A percentile compares a stretch with the other conserved stretches of the same genome.
Conservation (phyloP, 1,140 invertebrate genomes). For the Lasioglossum baleicum region DNA sequence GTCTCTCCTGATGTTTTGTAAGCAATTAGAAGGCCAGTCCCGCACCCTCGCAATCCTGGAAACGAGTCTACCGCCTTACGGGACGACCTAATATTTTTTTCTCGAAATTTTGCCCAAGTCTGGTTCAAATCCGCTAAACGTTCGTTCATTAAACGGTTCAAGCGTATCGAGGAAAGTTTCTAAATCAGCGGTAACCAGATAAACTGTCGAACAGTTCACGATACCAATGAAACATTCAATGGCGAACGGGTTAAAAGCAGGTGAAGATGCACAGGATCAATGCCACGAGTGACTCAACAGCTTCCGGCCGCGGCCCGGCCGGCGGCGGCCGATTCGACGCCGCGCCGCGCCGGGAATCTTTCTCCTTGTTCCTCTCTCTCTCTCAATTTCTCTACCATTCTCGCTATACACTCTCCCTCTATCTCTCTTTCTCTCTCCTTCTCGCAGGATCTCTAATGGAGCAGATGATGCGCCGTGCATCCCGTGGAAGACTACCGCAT, state of each 20-base stretch:
- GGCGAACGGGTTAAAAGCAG: conserved; percentile 19
- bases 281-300: conserved; percentile 70
- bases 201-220: neutral
- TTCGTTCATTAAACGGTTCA: no score
- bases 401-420: neutral
- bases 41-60: no score
- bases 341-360: conserved; percentile 38
- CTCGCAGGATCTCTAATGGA: conserved; percentile 58
- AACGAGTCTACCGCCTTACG: no score
- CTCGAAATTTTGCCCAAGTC: no score
- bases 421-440: neutral
- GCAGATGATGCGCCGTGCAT: conserved; percentile 68
- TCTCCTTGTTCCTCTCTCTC: neutral
- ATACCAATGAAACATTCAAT: conserved; percentile 12
- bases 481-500: conserved; percentile 71
- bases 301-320: conserved; percentile 54
- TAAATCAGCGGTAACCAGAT: neutral
- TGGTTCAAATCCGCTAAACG: no score
- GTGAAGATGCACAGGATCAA: conserved; percentile 37
- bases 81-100: no score
- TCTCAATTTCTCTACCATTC: neutral
- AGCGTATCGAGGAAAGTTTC: neutral
- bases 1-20: no score
- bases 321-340: conserved; percentile 44
- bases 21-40: no score